Conservation (phyloP, 1,140 invertebrate species). For the Drosophila busckii region DNA sequence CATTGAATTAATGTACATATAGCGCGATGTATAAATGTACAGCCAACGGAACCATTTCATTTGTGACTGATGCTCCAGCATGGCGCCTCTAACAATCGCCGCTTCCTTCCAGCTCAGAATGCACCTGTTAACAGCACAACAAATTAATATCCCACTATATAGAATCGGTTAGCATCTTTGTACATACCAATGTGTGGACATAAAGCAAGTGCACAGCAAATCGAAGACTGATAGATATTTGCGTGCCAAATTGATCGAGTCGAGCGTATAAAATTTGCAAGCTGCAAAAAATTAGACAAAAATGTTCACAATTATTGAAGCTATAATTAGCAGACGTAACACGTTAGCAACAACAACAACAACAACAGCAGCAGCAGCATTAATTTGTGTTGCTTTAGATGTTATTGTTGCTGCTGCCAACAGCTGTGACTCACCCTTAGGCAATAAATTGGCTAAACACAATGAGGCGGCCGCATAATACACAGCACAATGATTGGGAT, state of each 20-base stretch:
- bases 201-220: slow-evolving; percentile 87
- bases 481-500: slow-evolving; percentile 92
- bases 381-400: slow-evolving; percentile 47
- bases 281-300: slow-evolving; percentile 80
- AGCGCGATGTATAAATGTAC: slow-evolving; percentile 94
- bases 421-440: slow-evolving; percentile 81
- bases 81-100: slow-evolving; percentile 84
- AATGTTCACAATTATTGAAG: slow-evolving; percentile 37
- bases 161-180: not conserved
- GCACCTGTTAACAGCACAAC: slow-evolving; percentile 79
- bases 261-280: slow-evolving; percentile 89
- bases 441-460: slow-evolving; percentile 86
- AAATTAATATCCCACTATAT: not conserved
- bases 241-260: slow-evolving; percentile 90
- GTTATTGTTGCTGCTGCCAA: slow-evolving; percentile 35
- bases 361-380: slow-evolving; percentile 26
- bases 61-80: slow-evolving; percentile 92
- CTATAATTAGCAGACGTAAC: slow-evolving; percentile 50
- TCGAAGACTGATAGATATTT: slow-evolving; percentile 93
- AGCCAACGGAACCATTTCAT: slow-evolving; percentile 95
- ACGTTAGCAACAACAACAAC: slow-evolving; percentile 9
- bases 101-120: slow-evolving; percentile 82
- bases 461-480: slow-evolving; percentile 89
- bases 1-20: slow-evolving; percentile 93
- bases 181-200: slow-evolving; percentile 86